phyloP scores from a whole-genome alignment of 1,140 invertebrate species.

The Trigoniulus corallinus region DNA sequence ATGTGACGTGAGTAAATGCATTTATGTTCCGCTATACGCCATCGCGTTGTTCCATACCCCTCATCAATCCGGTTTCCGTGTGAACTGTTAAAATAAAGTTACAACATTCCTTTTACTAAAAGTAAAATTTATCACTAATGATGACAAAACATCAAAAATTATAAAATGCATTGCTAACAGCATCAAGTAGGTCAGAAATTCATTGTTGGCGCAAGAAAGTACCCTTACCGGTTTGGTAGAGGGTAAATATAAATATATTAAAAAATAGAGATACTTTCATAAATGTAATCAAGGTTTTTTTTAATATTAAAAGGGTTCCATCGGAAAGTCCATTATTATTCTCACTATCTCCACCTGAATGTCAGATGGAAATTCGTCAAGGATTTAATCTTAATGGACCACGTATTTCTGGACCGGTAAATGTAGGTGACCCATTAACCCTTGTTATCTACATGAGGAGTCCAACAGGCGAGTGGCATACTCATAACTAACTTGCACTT shows the following conservation, averaged over 20 bases:
- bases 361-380: constrained; percentile 85
- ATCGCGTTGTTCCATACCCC: too few relatives aligned
- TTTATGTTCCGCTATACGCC: constrained; percentile 6
- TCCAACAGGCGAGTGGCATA: constrained; percentile 36
- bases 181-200: too few relatives aligned
- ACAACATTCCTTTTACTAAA: too few relatives aligned
- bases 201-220: too few relatives aligned
- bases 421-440: constrained; percentile 79
- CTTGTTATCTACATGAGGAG: constrained; percentile 86
- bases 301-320: not conserved
- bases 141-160: too few relatives aligned
- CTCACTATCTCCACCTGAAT: constrained; percentile 77
- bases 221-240: too few relatives aligned
- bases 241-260: not conserved
- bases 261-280: not conserved
- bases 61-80: too few relatives aligned
- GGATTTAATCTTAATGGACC: constrained; percentile 50
- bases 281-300: not conserved
- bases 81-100: too few relatives aligned
- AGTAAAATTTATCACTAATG: too few relatives aligned
- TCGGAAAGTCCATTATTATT: constrained; percentile 89
- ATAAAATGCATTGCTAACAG: too few relatives aligned
- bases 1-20: constrained; percentile 65
- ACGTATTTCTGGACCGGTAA: constrained; percentile 67
- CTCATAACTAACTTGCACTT: too few relatives aligned